Base-by-base conservation (phyloP, 2,888 invertebrate genomes). In the Tipula confusa region DNA sequence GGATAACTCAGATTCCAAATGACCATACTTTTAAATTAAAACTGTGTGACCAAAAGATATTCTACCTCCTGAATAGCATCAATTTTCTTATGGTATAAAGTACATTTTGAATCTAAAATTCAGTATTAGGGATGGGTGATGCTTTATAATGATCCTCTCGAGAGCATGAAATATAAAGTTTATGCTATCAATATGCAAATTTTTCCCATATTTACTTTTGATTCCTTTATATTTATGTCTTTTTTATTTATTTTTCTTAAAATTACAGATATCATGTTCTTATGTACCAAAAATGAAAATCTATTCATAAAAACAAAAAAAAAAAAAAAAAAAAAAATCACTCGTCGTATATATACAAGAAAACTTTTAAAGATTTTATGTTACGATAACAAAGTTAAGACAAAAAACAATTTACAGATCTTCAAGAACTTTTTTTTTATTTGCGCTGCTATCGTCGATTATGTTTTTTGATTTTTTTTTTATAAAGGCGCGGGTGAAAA, bases 401-500 rank as follows among this genome's bases (percentile, higher is more conserved):
- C 64, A 64, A 64, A n/a, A 64, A 64, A 64, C 64, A 18, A 64
- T 64, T 64, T 64, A 64, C 64, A 64, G 64, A 64, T 64, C 43
- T 43, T 15, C 9, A 64, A 64, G 64, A 64, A 64, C 2, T 64
- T 9, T 24, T 64, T 43, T 43, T 1, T 9, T 38, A 11, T 38
- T 48, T 64, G 24, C 24, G 24, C 2, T 64, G 64, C 64, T 64
- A 24, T 64, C 3, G 64, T 24, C 24, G n/a, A n/a, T n/a, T n/a
- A n/a, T n/a, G n/a, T n/a, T n/a, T n/a, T n/a, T n/a, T n/a, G n/a
- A n/a, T n/a, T n/a, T n/a, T n/a, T n/a, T n/a, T n/a, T n/a, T n/a
- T n/a, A n/a, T n/a, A n/a, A n/a, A n/a, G n/a, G n/a, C n/a, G n/a
- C n/a, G n/a, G n/a, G n/a, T n/a, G n/a, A n/a, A n/a, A n/a, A n/a